Percentiles rank a stretch among this genome's conserved stretches.
These are phyloP conservation scores for Camponotus fellah DNA, from an alignment of 2,888 invertebrate species.

Conservation along the genomic window DNA sequence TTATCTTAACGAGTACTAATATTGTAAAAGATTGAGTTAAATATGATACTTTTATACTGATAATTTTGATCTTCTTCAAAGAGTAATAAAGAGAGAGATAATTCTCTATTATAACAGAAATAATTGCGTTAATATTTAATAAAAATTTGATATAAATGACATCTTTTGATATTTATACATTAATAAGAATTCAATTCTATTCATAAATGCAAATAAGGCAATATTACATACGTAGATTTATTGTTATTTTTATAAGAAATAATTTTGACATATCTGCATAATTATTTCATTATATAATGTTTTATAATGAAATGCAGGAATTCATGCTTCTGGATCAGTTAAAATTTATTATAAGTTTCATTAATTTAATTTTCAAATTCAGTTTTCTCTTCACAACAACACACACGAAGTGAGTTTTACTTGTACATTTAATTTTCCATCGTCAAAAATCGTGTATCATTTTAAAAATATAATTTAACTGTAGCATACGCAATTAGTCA, in stretches of 20 bases:
- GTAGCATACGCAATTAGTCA: not conserved
- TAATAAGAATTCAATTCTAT: not conserved
- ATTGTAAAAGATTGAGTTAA: not conserved
- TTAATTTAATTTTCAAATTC: not conserved
- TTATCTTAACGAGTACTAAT: not conserved
- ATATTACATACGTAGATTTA: not conserved
- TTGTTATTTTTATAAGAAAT: not conserved
- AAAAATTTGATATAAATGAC: not conserved
- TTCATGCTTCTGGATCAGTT: not conserved
- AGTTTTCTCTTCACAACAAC: not conserved
- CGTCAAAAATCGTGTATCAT: not conserved
- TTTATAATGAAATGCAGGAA: not conserved
- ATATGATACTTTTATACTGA: not conserved
- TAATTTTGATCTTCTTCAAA: not conserved
- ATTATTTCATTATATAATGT: not conserved
- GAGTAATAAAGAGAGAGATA: not conserved
- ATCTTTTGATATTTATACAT: not conserved
- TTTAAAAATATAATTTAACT: not conserved
- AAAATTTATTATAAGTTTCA: not conserved
- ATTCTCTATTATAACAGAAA: no score
- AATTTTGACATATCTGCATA: not conserved
- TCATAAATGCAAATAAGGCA: not conserved
- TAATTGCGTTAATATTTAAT: not conserved
- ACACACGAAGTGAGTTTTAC: not conserved
- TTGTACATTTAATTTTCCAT: conserved; percentile 4